Conservation (phyloP, 2,888 invertebrate genomes). For the Tetranychus piercei region DNA sequence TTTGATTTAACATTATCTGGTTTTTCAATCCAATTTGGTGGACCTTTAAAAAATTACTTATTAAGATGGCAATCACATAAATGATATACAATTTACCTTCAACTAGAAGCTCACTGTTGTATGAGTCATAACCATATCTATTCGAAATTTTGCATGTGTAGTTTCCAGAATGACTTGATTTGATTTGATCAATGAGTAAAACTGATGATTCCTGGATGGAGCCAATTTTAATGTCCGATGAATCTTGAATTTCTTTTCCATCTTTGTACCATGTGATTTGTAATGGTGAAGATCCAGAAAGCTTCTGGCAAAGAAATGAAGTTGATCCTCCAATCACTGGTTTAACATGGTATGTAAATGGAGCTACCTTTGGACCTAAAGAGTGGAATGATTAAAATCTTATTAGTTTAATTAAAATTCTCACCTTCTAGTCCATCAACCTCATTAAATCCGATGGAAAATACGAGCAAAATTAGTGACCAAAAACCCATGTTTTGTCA, state of each 20-base stretch:
- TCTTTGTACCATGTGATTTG: not conserved
- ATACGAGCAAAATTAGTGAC: too few species aligned
- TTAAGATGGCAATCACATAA: not conserved
- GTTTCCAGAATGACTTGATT: conserved; percentile 26
- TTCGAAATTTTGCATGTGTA: conserved; percentile 26
- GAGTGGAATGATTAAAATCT: not conserved
- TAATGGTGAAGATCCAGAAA: not conserved
- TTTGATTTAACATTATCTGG: not conserved
- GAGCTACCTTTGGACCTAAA: not conserved
- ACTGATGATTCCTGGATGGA: conserved; percentile 25
- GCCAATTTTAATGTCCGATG: conserved; percentile 17
- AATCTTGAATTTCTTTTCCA: conserved; percentile 13
- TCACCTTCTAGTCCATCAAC: too few species aligned
- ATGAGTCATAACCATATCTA: not conserved
- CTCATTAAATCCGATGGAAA: too few species aligned
- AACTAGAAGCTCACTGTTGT: not conserved
- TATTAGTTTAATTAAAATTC: too few species aligned
- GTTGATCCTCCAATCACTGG: not conserved
- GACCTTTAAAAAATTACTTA: not conserved
- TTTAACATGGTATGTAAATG: not conserved
- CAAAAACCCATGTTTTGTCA: too few species aligned
- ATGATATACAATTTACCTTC: not conserved
- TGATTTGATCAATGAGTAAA: conserved; percentile 23
- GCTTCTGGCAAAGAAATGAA: not conserved
- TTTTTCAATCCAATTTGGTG: not conserved